Evolutionary conservation across 2,113 vertebrate species (phyloP).

Genomic region (Tachuris rubrigastra): DNA sequence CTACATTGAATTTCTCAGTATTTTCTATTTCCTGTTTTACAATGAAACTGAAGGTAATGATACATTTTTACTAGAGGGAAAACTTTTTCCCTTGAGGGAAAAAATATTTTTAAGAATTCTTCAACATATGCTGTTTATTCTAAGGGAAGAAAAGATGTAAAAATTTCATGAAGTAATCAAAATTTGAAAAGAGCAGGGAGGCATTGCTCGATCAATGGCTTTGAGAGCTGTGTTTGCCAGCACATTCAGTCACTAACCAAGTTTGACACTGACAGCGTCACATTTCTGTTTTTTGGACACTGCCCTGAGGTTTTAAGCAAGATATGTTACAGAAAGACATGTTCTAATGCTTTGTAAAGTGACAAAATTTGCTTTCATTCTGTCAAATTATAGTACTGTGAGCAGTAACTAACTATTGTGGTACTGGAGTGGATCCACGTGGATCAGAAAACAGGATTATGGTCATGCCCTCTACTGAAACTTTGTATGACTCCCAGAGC

Average conservation of each 20-base stretch:
- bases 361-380: not conserved
- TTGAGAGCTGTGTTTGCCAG: not conserved
- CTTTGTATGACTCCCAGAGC: not conserved
- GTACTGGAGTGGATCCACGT: not conserved
- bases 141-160: not conserved
- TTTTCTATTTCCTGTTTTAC: not conserved
- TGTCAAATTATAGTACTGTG: not conserved
- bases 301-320: constrained; percentile 2
- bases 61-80: not conserved
- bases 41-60: not conserved
- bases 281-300: not conserved
- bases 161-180: not conserved
- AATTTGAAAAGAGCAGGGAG: not conserved
- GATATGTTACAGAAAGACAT: not conserved
- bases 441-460: not conserved
- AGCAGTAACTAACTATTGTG: not conserved
- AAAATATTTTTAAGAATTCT: not conserved
- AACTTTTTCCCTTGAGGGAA: not conserved
- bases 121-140: not conserved
- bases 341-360: not conserved
- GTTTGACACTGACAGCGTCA: not conserved
- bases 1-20: not conserved
- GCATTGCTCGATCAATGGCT: not conserved
- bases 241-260: not conserved
- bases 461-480: not conserved